A percentile compares a stretch with the other conserved stretches of the same genome.
Conservation (phyloP, 2,113 vertebrate species). For the Morphnarchus princeps region DNA sequence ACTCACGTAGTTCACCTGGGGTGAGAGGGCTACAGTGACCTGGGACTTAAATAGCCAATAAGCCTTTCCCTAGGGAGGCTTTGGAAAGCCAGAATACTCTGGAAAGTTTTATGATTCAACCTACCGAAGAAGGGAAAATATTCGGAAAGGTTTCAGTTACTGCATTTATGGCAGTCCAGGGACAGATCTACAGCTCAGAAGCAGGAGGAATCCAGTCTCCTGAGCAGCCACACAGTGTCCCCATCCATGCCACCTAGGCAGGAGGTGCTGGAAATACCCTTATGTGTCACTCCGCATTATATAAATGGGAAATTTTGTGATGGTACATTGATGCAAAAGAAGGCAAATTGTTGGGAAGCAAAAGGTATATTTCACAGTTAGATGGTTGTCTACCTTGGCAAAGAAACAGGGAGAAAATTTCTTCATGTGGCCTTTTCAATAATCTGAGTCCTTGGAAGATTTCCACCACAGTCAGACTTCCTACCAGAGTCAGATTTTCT, state of each 20-base stretch:
- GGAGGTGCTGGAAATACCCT: not conserved
- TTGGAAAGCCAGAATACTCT: not conserved
- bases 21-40: not conserved
- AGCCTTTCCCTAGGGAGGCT: not conserved
- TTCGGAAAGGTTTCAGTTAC: not conserved
- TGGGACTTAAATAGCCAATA: not conserved
- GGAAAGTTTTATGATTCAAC: not conserved
- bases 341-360: not conserved
- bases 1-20: not conserved
- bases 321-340: not conserved
- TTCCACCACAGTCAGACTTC: not conserved
- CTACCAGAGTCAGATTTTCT: not conserved
- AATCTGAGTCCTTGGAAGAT: not conserved
- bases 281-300: not conserved
- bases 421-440: not conserved
- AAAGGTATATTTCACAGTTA: not conserved
- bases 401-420: not conserved
- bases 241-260: not conserved
- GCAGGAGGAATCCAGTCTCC: not conserved
- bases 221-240: accelerated
- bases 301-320: not conserved
- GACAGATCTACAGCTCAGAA: not conserved
- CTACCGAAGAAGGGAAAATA: not conserved
- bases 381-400: not conserved
- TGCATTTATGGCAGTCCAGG: not conserved